Evolutionary conservation across 2,888 invertebrate species (phyloP), one percentile per base, ranked within the genome.

Genomic region (Stenichneumon culpator): DNA sequence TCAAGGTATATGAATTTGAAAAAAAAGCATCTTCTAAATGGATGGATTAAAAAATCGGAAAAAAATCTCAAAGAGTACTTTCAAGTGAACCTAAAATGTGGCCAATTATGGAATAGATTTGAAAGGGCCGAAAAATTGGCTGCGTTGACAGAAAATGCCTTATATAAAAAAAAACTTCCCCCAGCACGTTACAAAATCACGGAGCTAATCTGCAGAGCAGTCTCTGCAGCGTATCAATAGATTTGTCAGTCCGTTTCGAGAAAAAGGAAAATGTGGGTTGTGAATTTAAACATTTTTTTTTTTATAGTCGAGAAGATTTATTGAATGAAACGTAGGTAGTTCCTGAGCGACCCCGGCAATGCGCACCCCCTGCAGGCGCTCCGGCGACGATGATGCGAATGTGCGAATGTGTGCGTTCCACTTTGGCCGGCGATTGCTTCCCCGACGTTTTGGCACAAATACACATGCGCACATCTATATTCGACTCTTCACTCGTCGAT

Each of bases 331-430:
- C 6, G 52, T 19, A n/a, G 22, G 9, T 54, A 22, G 19, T 54
- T 9, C 19, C 22, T 19, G 54, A 22, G 4, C 44, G 47, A 69
- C 22, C 47, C 47, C 68, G 68, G 54, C 47, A 69, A 69, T 28
- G 68, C 28, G 28, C 47, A 69, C 47, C 44, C 47, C 47, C 44
- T 69, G 28, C 47, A 44, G 68, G 68, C 36, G 68, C 16, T 54
- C 47, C 47, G 65, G 28, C 68, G 68, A 47, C 47, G 47, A 47
- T 25, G 25, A 11, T 25, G 25, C 32, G 32, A 47, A n/a, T 44
- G 44, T 36, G 19, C 28, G n/a, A 79, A 79, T 70, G 57, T 79
- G 69, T 70, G 69, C 32, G 79, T 60, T 79, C 69, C 60, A 79
- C 79, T 79, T 69, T 79, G 44, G 54, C 9, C 39, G 4, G 32